phyloP scores from a whole-genome alignment of 2,797 vertebrate genomes.

The Knipowitschia caucasica region DNA sequence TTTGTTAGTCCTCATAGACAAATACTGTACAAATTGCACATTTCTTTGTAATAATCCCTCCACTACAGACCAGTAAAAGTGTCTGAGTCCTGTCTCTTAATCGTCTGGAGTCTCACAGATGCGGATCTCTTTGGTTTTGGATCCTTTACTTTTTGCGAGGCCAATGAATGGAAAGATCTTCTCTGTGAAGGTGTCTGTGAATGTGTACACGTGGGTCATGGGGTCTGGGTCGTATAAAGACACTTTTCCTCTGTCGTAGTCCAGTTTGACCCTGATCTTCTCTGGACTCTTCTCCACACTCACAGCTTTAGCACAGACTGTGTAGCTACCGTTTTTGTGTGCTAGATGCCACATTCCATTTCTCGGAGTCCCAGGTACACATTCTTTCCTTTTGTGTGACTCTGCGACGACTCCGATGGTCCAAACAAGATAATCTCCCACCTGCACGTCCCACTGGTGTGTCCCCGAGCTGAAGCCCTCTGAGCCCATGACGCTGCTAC shows the following conservation, averaged over 20 bases:
- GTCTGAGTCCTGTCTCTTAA: too few relatives aligned
- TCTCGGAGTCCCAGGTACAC: neutral
- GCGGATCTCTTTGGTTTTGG: neutral
- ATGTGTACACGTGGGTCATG: slow-evolving; percentile 1
- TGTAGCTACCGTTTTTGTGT: neutral
- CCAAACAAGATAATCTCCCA: neutral
- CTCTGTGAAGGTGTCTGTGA: neutral
- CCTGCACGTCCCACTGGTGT: neutral
- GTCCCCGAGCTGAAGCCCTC: slow-evolving; percentile 4
- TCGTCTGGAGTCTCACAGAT: slow-evolving; percentile 7
- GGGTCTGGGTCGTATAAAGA: neutral
- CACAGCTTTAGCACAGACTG: neutral
- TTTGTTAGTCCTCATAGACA: too few relatives aligned
- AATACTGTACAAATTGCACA: too few relatives aligned
- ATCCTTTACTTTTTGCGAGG: too few relatives aligned
- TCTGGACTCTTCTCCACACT: neutral
- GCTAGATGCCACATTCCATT: slow-evolving; percentile 1
- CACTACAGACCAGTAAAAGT: too few relatives aligned
- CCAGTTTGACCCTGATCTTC: neutral
- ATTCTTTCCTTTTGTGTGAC: neutral
- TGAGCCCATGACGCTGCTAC: neutral
- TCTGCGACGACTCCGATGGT: neutral
- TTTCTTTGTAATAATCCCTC: too few relatives aligned
- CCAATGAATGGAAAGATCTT: neutral
- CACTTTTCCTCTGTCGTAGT: neutral